These are phyloP conservation scores for Collichthys lucidus DNA, from an alignment of 2,113 vertebrate species.

Conservation along the genomic window DNA sequence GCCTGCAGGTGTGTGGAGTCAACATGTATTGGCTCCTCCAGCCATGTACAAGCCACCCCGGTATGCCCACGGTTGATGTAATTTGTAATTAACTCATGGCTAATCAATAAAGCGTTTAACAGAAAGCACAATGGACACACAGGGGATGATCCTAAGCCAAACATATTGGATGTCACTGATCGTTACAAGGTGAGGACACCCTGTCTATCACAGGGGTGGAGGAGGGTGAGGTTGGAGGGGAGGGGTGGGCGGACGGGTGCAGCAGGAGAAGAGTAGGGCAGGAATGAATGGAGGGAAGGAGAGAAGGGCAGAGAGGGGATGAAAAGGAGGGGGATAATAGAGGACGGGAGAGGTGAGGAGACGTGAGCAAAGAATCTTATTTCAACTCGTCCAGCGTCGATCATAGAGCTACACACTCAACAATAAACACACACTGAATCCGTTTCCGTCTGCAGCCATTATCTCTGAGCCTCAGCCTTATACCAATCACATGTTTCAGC, in stretches of 20 bases:
- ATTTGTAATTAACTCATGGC: constrained; percentile 81
- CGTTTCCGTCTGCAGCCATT: background rate
- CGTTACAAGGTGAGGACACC: constrained; percentile 73
- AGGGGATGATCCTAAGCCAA: constrained; percentile 77
- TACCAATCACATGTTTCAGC: constrained; percentile 24
- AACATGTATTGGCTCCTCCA: constrained; percentile 36
- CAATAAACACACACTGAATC: constrained; percentile 9
- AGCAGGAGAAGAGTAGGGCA: constrained; percentile 35
- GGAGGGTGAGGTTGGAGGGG: background rate
- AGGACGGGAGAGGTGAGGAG: constrained; percentile 53
- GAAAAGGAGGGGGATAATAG: constrained; percentile 30
- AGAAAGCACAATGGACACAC: constrained; percentile 71
- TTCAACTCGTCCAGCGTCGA: constrained; percentile 16
- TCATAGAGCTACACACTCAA: constrained; percentile 1
- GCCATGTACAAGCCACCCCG: constrained; percentile 20
- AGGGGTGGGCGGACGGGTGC: background rate
- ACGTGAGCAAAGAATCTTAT: constrained; percentile 46
- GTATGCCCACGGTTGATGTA: constrained; percentile 64
- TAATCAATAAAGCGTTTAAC: constrained; percentile 85
- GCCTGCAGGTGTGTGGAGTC: constrained; percentile 49
- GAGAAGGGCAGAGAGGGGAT: constrained; percentile 37
- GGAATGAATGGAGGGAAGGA: constrained; percentile 30
- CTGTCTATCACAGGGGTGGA: constrained; percentile 66
- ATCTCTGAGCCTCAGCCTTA: background rate
- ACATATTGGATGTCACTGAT: constrained; percentile 79